Evolutionary conservation across 2,797 vertebrate species (phyloP), one percentile per base, ranked within the genome.

Genomic region (Squalus acanthias): DNA sequence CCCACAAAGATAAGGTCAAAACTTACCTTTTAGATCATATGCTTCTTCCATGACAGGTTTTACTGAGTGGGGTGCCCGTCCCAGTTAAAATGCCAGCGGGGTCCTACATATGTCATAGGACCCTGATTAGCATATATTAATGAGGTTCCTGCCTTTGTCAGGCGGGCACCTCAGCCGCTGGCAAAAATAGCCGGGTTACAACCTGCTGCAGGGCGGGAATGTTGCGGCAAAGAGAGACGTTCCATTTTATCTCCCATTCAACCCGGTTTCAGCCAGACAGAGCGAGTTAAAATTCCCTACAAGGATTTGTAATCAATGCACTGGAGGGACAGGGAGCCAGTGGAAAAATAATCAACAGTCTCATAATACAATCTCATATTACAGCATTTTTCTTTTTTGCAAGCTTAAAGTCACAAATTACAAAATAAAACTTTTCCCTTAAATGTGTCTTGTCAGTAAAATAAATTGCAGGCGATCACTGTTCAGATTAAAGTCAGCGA

Each of bases 381-480:
- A 20, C 82, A 85, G 79, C 79, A 85, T 85, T 50, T 85, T 50
- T 50, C 20, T 9, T 85, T 85, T 50, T 46, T 85, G 20, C 46
- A 85, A 50, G 82, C 46, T 24, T 50, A 85, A 24, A 8, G 39
- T 85, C 50, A 50, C 46, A 85, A 46, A 50, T 85, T 85, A 85
- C 82, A 85, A 50, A 85, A 85, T 50, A 50, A 85, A 85, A 22
- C 39, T 50, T 85, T 24, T 22, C 46, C 82, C 46, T 17, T 85
- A 46, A 39, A 50, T 24, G 24, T 85, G 82, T 85, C 39, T 85
- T 0, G 17, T 50, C 82, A 85, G 82, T 85, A 85, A 50, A 85
- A 50, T 50, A 50, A 85, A 85, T 85, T 85, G 82, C 82, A 85
- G 46, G 82, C 50, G 82, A 85, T 85, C 82, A 85, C 82, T 85